phyloP scores from a whole-genome alignment of 2,888 invertebrate species.

The Volucella bombylans region DNA sequence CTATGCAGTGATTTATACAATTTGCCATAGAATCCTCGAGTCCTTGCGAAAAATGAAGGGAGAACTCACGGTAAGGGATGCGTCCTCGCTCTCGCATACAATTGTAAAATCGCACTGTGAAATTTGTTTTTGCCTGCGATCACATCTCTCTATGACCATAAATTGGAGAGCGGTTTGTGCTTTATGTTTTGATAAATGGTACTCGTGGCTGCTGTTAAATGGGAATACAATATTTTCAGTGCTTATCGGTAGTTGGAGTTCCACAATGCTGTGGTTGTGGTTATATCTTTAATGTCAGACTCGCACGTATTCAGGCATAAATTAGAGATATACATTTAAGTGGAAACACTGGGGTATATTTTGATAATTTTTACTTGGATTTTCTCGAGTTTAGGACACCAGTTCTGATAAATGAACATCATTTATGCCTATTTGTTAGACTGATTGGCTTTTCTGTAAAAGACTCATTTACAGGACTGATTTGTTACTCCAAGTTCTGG shows the following conservation, averaged over 20 bases:
- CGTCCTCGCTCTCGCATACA: conserved; percentile 1
- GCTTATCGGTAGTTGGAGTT: conserved; percentile 41
- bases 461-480: too few relatives aligned
- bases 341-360: too few relatives aligned
- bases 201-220: conserved; percentile 55
- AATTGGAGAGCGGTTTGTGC: conserved; percentile 66
- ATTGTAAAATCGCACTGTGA: conserved; percentile 56
- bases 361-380: too few relatives aligned
- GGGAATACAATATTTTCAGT: conserved; percentile 48
- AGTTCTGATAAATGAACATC: too few relatives aligned
- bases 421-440: too few relatives aligned
- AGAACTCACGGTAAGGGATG: conserved; percentile 3
- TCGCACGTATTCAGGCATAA: too few relatives aligned
- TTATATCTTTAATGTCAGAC: too few relatives aligned
- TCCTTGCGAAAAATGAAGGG: neutral
- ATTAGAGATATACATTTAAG: too few relatives aligned
- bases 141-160: conserved; percentile 66
- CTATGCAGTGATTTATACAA: conserved; percentile 68
- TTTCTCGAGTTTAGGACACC: too few relatives aligned
- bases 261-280: neutral
- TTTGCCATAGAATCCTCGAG: conserved; percentile 36
- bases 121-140: conserved; percentile 61
- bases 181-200: conserved; percentile 70
- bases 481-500: too few relatives aligned
- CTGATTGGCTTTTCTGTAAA: too few relatives aligned